A percentile compares a stretch with the other conserved stretches of the same genome.
Evolutionary conservation across 1,140 invertebrate genomes (phyloP).

Genomic region (Lepidurus apus): DNA sequence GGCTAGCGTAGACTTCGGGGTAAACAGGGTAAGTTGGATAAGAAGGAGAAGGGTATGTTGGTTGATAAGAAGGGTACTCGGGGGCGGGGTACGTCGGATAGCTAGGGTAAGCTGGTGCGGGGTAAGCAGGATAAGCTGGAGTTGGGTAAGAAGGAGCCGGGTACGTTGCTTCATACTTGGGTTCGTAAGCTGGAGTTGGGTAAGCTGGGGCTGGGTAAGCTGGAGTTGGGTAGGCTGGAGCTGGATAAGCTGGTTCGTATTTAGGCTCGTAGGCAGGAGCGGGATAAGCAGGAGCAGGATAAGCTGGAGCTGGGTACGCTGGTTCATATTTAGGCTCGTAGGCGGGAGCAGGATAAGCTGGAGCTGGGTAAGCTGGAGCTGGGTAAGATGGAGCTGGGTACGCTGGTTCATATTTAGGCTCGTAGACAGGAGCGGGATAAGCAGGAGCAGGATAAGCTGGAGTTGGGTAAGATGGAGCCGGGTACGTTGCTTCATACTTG

Average conservation of each 20-base stretch:
- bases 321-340: neutral
- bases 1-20: neutral
- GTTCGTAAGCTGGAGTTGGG: neutral
- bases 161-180: neutral
- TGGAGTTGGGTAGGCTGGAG: neutral
- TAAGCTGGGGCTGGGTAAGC: neutral
- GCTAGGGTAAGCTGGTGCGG: neutral
- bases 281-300: neutral
- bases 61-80: neutral
- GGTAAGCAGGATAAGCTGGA: neutral
- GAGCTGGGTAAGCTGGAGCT: neutral
- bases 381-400: neutral
- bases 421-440: neutral
- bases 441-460: neutral
- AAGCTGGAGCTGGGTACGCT: neutral
- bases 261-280: neutral
- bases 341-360: neutral
- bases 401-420: neutral
- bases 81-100: neutral
- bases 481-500: neutral
- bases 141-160: neutral
- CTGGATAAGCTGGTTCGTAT: neutral
- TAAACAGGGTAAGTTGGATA: neutral
- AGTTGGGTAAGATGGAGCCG: neutral
- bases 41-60: neutral